Evolutionary conservation across 2,888 invertebrate genomes (phyloP).

Genomic region (Drosophila sordidapex): DNA sequence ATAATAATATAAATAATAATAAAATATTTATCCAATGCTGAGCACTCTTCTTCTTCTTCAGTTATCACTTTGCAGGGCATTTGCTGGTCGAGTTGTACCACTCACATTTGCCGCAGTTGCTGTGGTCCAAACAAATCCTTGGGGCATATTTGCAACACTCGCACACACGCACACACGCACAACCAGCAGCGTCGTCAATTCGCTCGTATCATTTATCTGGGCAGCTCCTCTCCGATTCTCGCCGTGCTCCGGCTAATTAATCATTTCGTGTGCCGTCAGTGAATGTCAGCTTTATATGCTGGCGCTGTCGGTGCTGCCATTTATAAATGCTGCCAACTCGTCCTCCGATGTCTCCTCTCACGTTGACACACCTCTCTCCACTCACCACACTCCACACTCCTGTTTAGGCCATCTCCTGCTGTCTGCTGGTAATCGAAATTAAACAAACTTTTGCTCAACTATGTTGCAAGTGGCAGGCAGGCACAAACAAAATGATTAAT

Average conservation of each 20-base stretch:
- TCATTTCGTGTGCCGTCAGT: conserved; percentile 69
- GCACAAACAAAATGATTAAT: conserved; percentile 49
- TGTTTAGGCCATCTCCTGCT: background rate
- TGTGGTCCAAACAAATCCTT: conserved; percentile 34
- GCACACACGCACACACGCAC: conserved; percentile 4
- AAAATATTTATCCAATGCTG: background rate
- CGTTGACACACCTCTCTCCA: conserved; percentile 42
- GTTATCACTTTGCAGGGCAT: background rate
- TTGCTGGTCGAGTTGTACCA: background rate
- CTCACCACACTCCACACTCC: background rate
- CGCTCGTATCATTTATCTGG: conserved; percentile 62
- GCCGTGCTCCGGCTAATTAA: conserved; percentile 57
- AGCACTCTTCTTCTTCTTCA: background rate
- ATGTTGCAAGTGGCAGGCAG: conserved; percentile 42
- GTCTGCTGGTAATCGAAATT: conserved; percentile 65
- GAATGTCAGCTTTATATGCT: conserved; percentile 80
- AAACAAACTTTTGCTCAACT: conserved; percentile 75
- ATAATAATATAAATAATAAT: background rate
- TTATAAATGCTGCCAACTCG: conserved; percentile 55
- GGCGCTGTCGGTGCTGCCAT: conserved; percentile 76
- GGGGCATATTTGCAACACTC: conserved; percentile 44
- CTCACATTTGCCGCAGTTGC: background rate
- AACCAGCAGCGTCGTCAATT: conserved; percentile 11
- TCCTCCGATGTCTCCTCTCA: conserved; percentile 15
- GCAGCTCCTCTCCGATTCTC: background rate